Percentiles rank a stretch among this genome's conserved stretches.
Evolutionary conservation across 2,888 invertebrate genomes (phyloP).

Genomic region (Hypena proboscidalis): DNA sequence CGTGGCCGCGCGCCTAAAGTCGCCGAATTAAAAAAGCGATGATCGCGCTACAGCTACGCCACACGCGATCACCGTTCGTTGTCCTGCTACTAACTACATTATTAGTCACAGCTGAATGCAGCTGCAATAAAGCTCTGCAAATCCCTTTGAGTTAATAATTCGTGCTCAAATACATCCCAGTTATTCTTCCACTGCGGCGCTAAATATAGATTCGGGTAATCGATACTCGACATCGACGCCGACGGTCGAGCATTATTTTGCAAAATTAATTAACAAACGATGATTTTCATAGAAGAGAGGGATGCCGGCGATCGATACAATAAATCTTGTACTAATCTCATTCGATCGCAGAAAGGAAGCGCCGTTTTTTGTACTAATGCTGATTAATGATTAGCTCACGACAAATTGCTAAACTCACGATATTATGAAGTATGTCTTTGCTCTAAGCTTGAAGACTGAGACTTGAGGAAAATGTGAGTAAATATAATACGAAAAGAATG

Average conservation of each 20-base stretch:
- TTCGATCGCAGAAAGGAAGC: constrained; percentile 18
- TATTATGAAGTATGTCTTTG: not conserved
- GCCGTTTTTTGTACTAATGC: constrained; percentile 16
- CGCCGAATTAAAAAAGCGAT: constrained; percentile 37
- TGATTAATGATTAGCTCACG: constrained; percentile 29
- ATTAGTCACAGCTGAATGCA: not conserved
- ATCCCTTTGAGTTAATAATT: too few relatives aligned
- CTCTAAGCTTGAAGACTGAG: too few relatives aligned
- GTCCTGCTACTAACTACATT: constrained; percentile 7
- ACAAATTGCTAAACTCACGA: constrained; percentile 9
- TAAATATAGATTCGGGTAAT: constrained; percentile 15
- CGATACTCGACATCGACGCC: constrained; percentile 8
- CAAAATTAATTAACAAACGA: constrained; percentile 35
- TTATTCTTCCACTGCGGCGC: constrained; percentile 6
- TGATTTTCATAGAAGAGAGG: too few relatives aligned
- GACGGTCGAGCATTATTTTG: constrained; percentile 19
- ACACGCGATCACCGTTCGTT: not conserved
- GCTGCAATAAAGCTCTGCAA: too few relatives aligned
- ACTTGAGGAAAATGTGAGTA: too few relatives aligned
- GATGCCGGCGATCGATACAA: constrained; percentile 15
- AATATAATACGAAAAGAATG: too few relatives aligned
- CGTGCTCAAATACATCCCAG: not conserved
- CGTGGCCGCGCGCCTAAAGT: constrained; percentile 30
- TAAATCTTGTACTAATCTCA: constrained; percentile 29
- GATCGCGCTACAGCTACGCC: too few relatives aligned